Evolutionary conservation across 2,113 vertebrate species (phyloP).

Genomic region (Peromyscus maniculatus): DNA sequence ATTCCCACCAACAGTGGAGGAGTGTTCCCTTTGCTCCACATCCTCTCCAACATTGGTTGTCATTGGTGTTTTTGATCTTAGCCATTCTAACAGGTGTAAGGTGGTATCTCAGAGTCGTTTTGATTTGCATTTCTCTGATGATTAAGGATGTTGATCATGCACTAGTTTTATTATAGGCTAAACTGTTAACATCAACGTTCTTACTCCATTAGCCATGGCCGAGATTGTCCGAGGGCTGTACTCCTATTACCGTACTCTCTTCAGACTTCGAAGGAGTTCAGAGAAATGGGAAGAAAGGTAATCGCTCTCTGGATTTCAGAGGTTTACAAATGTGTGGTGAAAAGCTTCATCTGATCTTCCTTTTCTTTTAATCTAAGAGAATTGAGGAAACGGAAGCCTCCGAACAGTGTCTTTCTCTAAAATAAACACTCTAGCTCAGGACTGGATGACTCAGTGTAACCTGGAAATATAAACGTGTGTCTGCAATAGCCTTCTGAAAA

Average conservation of each 20-base stretch:
- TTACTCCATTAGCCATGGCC: conserved; percentile 40
- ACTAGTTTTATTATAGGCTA: conserved; percentile 46
- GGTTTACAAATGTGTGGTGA: conserved; percentile 69
- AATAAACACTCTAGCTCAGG: conserved; percentile 69
- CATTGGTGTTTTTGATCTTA: too few relatives aligned
- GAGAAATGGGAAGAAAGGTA: conserved; percentile 41
- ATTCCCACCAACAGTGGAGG: too few relatives aligned
- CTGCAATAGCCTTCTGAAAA: conserved; percentile 58
- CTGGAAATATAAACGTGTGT: conserved; percentile 65
- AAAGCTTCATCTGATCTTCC: conserved; percentile 21
- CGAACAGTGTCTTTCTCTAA: conserved; percentile 65
- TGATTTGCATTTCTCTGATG: too few relatives aligned
- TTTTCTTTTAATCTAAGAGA: conserved; percentile 55
- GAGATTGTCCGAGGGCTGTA: neutral
- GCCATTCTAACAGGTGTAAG: too few relatives aligned
- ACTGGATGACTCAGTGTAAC: conserved; percentile 42
- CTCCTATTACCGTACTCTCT: conserved; percentile 57
- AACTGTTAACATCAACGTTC: conserved; percentile 55
- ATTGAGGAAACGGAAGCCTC: conserved; percentile 31
- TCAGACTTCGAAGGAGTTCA: conserved; percentile 63
- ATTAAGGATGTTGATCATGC: too few relatives aligned
- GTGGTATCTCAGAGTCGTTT: too few relatives aligned
- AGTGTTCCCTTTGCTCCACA: too few relatives aligned
- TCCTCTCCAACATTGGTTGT: too few relatives aligned
- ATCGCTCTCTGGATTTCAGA: conserved; percentile 74